These are phyloP conservation scores for Danaus chrysippus DNA, from an alignment of 2,888 invertebrate species.

Conservation along the genomic window DNA sequence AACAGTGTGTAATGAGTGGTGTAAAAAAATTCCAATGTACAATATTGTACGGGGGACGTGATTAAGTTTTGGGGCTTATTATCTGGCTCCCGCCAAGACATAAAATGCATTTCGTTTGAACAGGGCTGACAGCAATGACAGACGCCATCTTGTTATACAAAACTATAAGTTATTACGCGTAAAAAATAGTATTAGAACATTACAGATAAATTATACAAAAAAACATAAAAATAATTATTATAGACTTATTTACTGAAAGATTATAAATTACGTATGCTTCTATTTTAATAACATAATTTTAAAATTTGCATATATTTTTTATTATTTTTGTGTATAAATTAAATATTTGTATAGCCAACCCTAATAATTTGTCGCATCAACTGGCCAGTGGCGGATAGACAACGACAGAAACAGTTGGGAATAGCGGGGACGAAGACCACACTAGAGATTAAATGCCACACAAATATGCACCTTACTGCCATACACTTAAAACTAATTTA, in stretches of 20 bases:
- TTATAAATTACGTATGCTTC: too few species aligned
- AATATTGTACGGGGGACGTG: conserved; percentile 65
- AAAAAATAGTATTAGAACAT: neutral
- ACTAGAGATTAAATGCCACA: conserved; percentile 34
- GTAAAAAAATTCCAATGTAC: conserved; percentile 60
- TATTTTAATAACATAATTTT: too few species aligned
- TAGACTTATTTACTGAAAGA: too few species aligned
- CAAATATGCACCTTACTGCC: conserved; percentile 41
- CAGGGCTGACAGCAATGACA: conserved; percentile 26
- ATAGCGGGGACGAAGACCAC: conserved; percentile 45
- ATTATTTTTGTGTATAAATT: too few species aligned
- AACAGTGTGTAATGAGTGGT: conserved; percentile 64
- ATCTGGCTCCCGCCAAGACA: conserved; percentile 67
- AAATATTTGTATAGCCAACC: conserved; percentile 36
- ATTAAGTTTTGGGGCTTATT: conserved; percentile 71
- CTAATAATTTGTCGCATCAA: conserved; percentile 66
- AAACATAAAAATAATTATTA: too few species aligned
- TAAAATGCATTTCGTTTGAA: conserved; percentile 55
- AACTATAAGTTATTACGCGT: neutral
- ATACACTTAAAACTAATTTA: conserved; percentile 30
- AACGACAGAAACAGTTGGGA: conserved; percentile 55
- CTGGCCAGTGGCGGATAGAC: conserved; percentile 62
- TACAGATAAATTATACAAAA: too few species aligned
- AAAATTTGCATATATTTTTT: too few species aligned
- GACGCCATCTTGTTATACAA: neutral